Evolutionary conservation across 1,140 invertebrate genomes (phyloP).

Genomic region (Calliphora vicina): DNA sequence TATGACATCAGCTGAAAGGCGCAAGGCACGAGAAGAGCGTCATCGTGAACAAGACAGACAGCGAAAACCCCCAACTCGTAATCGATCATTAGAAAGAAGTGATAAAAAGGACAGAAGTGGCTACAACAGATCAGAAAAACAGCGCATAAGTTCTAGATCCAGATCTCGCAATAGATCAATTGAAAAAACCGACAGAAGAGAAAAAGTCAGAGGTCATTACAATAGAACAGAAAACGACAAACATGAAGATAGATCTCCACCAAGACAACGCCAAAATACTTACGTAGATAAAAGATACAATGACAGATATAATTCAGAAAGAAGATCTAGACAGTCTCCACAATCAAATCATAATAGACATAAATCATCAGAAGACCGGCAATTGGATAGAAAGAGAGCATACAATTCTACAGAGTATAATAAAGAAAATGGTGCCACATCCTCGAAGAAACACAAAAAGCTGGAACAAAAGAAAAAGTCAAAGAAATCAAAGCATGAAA

Average conservation of each 20-base stretch:
- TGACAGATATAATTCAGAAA: not conserved
- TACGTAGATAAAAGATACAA: not conserved
- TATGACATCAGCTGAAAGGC: slow-evolving; percentile 3
- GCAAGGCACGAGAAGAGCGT: slow-evolving; percentile 39
- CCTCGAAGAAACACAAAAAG: slow-evolving; percentile 37
- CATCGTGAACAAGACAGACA: slow-evolving; percentile 22
- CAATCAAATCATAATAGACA: not conserved
- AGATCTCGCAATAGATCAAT: not conserved
- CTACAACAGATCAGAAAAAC: not conserved
- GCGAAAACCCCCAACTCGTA: not conserved
- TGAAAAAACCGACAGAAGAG: not conserved
- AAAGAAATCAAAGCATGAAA: slow-evolving; percentile 43
- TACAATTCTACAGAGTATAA: not conserved
- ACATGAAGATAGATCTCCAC: not conserved
- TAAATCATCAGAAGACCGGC: not conserved
- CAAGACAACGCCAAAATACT: not conserved
- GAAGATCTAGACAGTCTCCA: not conserved
- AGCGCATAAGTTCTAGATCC: no score
- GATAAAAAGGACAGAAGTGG: not conserved
- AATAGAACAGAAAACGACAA: not conserved
- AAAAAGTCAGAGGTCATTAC: not conserved
- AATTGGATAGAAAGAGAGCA: not conserved
- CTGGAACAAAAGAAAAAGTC: slow-evolving; percentile 43
- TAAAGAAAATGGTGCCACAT: not conserved
- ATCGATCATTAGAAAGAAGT: not conserved